Evolutionary conservation across 2,797 vertebrate genomes (phyloP), one percentile per base, ranked within the genome.

Genomic region (Periparus ater): DNA sequence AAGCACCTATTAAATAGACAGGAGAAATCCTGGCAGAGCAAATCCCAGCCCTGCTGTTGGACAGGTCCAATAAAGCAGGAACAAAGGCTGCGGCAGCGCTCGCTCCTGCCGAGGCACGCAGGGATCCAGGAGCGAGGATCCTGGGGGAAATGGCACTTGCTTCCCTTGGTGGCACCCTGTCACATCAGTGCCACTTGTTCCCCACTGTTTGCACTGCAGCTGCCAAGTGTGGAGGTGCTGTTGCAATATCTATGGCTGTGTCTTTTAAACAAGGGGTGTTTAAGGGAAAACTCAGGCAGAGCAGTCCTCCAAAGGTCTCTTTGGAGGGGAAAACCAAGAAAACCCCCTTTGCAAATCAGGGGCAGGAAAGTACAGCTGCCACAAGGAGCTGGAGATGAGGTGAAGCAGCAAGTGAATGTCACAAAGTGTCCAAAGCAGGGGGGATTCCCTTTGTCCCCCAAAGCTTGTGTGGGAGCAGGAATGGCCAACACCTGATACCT

Each of bases 101-200:
- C 0, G 0, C 55, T 73, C 7, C 71, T 72, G 34, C 36, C 0
- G 0, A 47, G 68, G 27, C n/a, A 3, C 0, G 3, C 50, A 60
- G 1, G 0, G 68, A 68, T 14, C 42, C 57, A 54, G 77, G 23
- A 68, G 58, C 3, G 0, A 63, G 21, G 30, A 40, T 8, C 40
- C 77, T 14, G 36, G 3, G 21, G 11, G 30, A 58, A 38, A 6
- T 3, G 21, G 36, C 23, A 30, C 36, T 53, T 29, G 20, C 26
- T 34, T 9, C 4, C 55, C 60, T 66, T 10, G 30, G 26, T 20
- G 47, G 40, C 36, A 71, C 38, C 2, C 5, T 29, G 9, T 1
- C 63, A 40, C 83, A 6, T 2, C 0, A 19, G 26, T 32, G 66
- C 7, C 65, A 26, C 5, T 48, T 55, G 29, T 27, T 17, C 6